Conservation (phyloP, 1,140 invertebrate genomes). For the Proctacanthus coquilletti region DNA sequence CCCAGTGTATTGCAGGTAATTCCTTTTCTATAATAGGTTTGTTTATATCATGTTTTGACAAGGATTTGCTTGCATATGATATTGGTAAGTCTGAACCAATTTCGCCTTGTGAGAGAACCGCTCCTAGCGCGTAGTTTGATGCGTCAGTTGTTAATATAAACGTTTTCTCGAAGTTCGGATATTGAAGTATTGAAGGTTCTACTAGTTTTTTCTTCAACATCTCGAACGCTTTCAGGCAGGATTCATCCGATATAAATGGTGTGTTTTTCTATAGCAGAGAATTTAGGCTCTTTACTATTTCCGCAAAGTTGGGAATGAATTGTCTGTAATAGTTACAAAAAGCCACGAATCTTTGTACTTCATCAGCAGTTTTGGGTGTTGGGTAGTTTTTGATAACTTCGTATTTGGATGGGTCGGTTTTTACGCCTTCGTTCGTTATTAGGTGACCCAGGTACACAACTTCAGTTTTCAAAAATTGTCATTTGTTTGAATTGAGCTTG, state of each 20-base stretch:
- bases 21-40: slow-evolving; percentile 19
- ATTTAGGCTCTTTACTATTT: slow-evolving; percentile 1
- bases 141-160: slow-evolving; percentile 25
- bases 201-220: slow-evolving; percentile 12
- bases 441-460: slow-evolving; percentile 2
- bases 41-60: slow-evolving; percentile 13
- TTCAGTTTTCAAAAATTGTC: slow-evolving; percentile 2
- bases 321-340: slow-evolving; percentile 4
- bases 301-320: slow-evolving; percentile 1
- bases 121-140: slow-evolving; percentile 5
- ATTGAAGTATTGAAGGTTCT: slow-evolving; percentile 15
- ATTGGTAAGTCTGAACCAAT: slow-evolving; percentile 13
- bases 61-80: slow-evolving; percentile 13
- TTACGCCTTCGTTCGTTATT: neutral
- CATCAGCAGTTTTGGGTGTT: slow-evolving; percentile 3
- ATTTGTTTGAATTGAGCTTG: slow-evolving; percentile 21
- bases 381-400: slow-evolving; percentile 3
- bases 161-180: slow-evolving; percentile 20
- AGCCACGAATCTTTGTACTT: slow-evolving; percentile 4
- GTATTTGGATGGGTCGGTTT: slow-evolving; percentile 4
- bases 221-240: no score
- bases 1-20: slow-evolving; percentile 23
- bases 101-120: slow-evolving; percentile 9
- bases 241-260: no score
- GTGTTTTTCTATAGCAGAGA: slow-evolving; percentile 14